Evolutionary conservation across 1,140 invertebrate species (phyloP), one percentile per base, ranked within the genome.

Genomic region (Aplysia californica): DNA sequence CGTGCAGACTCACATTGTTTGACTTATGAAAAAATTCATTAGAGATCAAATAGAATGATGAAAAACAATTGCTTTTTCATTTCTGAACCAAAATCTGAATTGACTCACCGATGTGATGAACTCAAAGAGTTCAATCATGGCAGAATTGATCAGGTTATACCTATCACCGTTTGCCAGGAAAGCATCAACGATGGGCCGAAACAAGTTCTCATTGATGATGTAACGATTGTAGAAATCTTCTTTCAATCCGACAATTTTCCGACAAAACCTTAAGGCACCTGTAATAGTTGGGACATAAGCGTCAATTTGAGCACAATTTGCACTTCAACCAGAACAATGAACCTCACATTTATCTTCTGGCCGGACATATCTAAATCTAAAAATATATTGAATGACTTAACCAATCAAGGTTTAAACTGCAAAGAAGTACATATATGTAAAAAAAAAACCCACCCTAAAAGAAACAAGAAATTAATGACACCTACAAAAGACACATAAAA

Each of bases 81-180:
- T n/a, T n/a, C n/a, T n/a, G n/a, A n/a, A n/a, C n/a, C n/a, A n/a
- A n/a, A n/a, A n/a, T n/a, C n/a, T n/a, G n/a, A 50, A 50, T 65
- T 1, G 33, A 84, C 87, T 85, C 78, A 90, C 90, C 68, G 83
- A 72, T 86, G 87, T 87, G 75, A 99, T 98, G 91, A 98, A 99
- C 91, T 99, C 98, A 92, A 99, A 99, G 91, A 99, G 93, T 92
- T 99, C 98, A 87, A 99, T 93, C 87, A 99, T 97, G 75, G 98
- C 98, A 21, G 98, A 99, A 90, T 99, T 98, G 72, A 99, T 91
- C 69, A 99, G 93, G 91, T 99, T 99, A 90, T 99, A 99, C 87
- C 96, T 94, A 80, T 96, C 96, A 89, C 98, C 98, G 91, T 99
- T 99, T 83, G 94, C 93, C 85, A 96, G 93, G 88, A 99, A 98